phyloP scores from a whole-genome alignment of 2,113 vertebrate genomes.

The Daphoenositta chrysoptera region DNA sequence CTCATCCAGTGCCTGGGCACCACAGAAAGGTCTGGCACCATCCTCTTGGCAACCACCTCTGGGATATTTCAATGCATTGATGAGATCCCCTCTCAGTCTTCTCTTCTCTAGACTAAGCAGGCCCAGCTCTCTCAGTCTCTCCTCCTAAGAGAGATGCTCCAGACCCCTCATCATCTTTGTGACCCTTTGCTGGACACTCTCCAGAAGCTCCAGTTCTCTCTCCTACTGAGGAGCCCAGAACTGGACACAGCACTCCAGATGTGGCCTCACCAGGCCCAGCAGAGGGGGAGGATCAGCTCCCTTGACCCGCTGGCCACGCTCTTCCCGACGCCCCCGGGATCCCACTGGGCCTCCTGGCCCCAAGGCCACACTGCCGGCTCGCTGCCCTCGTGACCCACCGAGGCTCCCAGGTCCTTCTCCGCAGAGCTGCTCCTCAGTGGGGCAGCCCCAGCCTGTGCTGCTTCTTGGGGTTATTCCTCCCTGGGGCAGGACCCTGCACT shows the following conservation, averaged over 20 bases:
- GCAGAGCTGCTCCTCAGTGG: background rate
- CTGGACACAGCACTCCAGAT: background rate
- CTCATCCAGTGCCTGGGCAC: fast-evolving
- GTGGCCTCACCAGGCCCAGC: background rate
- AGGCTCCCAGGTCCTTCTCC: background rate
- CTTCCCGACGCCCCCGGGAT: background rate
- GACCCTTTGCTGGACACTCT: background rate
- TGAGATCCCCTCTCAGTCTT: background rate
- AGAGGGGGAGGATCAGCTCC: background rate
- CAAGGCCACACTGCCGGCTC: background rate
- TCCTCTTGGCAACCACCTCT: no score
- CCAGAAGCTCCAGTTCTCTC: background rate
- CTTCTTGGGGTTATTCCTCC: background rate
- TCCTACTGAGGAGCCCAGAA: background rate
- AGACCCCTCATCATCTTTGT: background rate
- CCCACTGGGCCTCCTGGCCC: background rate
- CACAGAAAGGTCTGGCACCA: background rate
- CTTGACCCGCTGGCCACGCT: background rate
- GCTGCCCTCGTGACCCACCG: background rate
- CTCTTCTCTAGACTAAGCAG: background rate
- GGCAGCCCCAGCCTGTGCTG: background rate
- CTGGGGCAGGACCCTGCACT: background rate
- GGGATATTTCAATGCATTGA: no score
- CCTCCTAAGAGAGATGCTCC: background rate
- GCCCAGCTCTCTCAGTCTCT: background rate